Conservation (phyloP, 64 coral and sea anemone genomes). For the Trachythela sp. region DNA sequence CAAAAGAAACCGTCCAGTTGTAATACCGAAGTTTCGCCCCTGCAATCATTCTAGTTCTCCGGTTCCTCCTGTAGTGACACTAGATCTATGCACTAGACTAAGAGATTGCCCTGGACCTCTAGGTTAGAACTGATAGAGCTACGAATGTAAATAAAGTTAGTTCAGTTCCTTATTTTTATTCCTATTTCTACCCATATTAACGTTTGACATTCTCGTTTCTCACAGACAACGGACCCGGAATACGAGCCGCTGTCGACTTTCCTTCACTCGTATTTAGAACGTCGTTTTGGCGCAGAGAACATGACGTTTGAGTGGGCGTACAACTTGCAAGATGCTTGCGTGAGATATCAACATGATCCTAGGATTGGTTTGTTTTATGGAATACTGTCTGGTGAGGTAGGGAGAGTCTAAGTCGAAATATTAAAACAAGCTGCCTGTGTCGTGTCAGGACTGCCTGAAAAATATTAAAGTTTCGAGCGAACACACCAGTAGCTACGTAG, state of each 20-base stretch:
- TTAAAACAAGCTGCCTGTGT: not conserved
- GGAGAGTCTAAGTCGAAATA: not conserved
- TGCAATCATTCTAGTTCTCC: too few relatives aligned
- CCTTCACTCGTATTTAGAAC: constrained; percentile 73
- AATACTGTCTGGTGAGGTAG: constrained; percentile 90
- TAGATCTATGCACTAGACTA: too few relatives aligned
- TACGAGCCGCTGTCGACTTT: constrained; percentile 68
- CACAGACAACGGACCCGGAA: constrained; percentile 76
- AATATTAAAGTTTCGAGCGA: too few relatives aligned
- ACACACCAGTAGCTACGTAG: too few relatives aligned
- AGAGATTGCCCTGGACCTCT: too few relatives aligned
- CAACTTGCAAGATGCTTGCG: constrained; percentile 86
- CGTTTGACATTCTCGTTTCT: not conserved
- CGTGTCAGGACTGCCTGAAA: too few relatives aligned
- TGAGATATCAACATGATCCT: constrained; percentile 79
- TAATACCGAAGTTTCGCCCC: too few relatives aligned
- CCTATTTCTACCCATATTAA: not conserved
- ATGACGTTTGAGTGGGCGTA: constrained; percentile 97
- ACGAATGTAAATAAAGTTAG: too few relatives aligned
- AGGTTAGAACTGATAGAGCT: too few relatives aligned
- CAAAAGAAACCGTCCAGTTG: too few relatives aligned
- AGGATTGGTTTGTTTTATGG: constrained; percentile 80
- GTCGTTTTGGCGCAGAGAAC: constrained; percentile 88
- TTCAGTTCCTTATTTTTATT: not conserved
- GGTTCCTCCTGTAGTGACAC: too few relatives aligned